Conservation (phyloP, 2,113 vertebrate genomes). For the Rousettus leschenaultii region DNA sequence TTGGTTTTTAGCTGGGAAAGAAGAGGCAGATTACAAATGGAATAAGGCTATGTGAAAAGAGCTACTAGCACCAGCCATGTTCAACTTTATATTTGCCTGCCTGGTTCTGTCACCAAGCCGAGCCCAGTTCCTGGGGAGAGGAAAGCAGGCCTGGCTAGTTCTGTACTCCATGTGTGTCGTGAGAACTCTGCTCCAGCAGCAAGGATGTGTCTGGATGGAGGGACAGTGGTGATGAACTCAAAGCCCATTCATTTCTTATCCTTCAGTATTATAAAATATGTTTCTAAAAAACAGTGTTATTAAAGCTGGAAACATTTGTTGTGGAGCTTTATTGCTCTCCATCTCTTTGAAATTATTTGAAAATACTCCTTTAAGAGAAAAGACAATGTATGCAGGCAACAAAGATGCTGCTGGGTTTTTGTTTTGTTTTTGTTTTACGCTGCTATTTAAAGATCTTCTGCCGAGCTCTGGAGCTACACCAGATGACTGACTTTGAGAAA, state of each 20-base stretch:
- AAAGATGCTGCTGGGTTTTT: background rate
- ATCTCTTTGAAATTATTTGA: slow-evolving; percentile 7
- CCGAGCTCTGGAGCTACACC: background rate
- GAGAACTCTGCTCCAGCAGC: background rate
- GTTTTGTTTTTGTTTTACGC: background rate
- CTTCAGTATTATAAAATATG: background rate
- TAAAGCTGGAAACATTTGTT: background rate
- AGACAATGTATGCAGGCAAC: background rate
- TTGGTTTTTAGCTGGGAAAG: background rate
- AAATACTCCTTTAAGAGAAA: slow-evolving; percentile 34
- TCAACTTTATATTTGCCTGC: background rate
- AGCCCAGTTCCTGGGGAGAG: background rate
- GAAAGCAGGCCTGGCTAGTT: background rate
- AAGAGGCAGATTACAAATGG: background rate
- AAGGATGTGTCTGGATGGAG: background rate
- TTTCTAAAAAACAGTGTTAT: background rate
- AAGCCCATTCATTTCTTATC: background rate
- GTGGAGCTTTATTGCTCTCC: background rate
- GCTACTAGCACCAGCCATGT: background rate
- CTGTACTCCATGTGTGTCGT: no score
- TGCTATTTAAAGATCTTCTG: slow-evolving; percentile 47
- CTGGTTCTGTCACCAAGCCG: background rate
- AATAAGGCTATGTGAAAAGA: background rate
- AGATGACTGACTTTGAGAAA: slow-evolving; percentile 35
- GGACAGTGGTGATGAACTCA: background rate